phyloP scores from a whole-genome alignment of 2,797 vertebrate genomes.

The Bothrops alternatus region DNA sequence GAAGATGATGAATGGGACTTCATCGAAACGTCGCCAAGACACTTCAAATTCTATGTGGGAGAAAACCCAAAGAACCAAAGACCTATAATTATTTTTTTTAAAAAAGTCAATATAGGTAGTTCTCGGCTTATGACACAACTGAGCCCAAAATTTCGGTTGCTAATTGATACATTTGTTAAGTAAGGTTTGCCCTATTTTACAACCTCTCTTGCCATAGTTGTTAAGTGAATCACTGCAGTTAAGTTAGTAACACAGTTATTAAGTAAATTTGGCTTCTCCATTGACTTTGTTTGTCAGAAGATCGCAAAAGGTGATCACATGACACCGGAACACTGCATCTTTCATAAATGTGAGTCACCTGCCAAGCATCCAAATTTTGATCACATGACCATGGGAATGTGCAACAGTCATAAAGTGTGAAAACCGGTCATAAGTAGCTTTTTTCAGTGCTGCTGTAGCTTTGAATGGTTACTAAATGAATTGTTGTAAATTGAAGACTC shows the following conservation, averaged over 20 bases:
- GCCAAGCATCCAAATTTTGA: neutral
- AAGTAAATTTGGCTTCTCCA: too few relatives aligned
- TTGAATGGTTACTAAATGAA: neutral
- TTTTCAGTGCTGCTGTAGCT: neutral
- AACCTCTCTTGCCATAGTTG: too few relatives aligned
- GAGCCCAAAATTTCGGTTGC: neutral
- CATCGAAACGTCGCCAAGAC: too few relatives aligned
- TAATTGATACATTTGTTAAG: neutral
- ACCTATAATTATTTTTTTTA: neutral
- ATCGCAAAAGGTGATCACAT: too few relatives aligned
- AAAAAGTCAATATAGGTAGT: neutral
- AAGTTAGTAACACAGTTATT: neutral
- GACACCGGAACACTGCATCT: too few relatives aligned
- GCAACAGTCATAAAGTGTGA: neutral
- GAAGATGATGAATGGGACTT: too few relatives aligned
- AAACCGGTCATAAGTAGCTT: neutral
- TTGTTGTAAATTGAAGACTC: neutral
- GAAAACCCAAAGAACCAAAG: too few relatives aligned
- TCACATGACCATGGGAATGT: neutral
- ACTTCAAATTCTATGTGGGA: too few relatives aligned
- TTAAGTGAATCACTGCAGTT: neutral
- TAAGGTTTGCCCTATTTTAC: neutral
- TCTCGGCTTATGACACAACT: neutral
- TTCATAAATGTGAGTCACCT: neutral
- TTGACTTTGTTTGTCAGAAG: too few relatives aligned